Conservation (phyloP, 2,888 invertebrate species). For the Blastobasis adustella region DNA sequence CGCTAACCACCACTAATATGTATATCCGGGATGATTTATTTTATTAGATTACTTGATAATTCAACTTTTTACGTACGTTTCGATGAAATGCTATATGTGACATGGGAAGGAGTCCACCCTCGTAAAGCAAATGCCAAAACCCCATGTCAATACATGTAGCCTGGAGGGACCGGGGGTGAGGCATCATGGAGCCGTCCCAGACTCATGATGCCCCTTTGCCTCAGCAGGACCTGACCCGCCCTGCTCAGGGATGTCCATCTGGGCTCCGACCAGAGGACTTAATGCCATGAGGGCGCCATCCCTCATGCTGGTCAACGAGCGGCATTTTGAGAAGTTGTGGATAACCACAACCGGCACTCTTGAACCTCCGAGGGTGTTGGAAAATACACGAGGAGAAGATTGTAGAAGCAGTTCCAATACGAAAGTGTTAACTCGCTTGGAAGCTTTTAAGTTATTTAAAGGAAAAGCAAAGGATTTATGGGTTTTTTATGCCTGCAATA, state of each 20-base stretch:
- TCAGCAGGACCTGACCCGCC: conserved; percentile 13
- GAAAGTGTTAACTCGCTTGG: not conserved
- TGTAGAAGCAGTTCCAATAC: not conserved
- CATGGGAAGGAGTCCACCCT: conserved; percentile 13
- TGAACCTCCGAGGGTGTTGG: not conserved
- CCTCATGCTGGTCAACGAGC: conserved; percentile 4
- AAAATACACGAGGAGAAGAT: not conserved
- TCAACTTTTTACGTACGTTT: no score
- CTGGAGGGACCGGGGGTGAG: conserved; percentile 10
- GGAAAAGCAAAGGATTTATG: not conserved
- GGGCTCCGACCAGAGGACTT: conserved; percentile 18
- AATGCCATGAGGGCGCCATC: conserved; percentile 20
- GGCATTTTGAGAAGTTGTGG: not conserved
- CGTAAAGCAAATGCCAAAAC: conserved; percentile 11
- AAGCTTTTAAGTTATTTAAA: not conserved
- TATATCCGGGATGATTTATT: no score
- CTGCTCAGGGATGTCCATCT: conserved; percentile 15
- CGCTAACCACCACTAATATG: no score
- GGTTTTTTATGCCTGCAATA: no score
- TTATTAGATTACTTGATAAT: no score
- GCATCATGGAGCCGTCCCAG: conserved; percentile 1
- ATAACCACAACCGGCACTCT: not conserved
- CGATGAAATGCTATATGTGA: not conserved
- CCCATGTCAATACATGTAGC: conserved; percentile 4
- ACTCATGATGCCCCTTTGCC: conserved; percentile 10